Base-by-base conservation (phyloP, 2,797 vertebrate species). In the Nasua narica region DNA sequence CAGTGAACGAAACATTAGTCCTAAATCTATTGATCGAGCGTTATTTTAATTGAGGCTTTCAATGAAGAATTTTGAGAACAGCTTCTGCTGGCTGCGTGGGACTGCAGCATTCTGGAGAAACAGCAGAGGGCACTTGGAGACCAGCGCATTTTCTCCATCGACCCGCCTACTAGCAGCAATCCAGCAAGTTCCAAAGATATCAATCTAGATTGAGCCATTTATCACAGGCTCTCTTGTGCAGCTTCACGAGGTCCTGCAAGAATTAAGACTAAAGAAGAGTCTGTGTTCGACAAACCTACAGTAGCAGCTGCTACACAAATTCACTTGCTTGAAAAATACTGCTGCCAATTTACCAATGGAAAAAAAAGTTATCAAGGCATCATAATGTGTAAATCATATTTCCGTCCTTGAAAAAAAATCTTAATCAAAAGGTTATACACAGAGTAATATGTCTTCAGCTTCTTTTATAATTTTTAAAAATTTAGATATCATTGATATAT, bases 91-190 rank as follows among this genome's bases (percentile, higher is more conserved):
- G 35, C 35, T 19, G 46, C 5, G 0, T 65, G 19, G 67, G 56
- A 50, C 29, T 98, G 98, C 92, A 98, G 82, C 81, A 23, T 54
- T 62, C 9, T 5, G 0, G 0, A 3, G 1, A 43, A 85, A 70
- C 98, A 90, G 98, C 96, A 99, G 99, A 98, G 98, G 99, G 98
- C 98, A 62, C 95, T 92, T 96, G 5, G 91, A 98, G 96, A 97
- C 98, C 62, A 65, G 88, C 9, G 90, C 70, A 92, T 97, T 32
- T 72, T 21, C 56, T 54, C 4, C 0, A 0, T 11, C 78, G 43
- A 0, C 7, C 2, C 0, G 5, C 8, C 77, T 29, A 0, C 10
- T 7, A 9, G 35, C 4, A 67, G 46, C 0, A 0, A 89, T 14
- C 4, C 14, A 0, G 69, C 56, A 40, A 21, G 40, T 52, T 84